Evolutionary conservation across 1,140 invertebrate species (phyloP).

Genomic region (Nasonia vitripennis): DNA sequence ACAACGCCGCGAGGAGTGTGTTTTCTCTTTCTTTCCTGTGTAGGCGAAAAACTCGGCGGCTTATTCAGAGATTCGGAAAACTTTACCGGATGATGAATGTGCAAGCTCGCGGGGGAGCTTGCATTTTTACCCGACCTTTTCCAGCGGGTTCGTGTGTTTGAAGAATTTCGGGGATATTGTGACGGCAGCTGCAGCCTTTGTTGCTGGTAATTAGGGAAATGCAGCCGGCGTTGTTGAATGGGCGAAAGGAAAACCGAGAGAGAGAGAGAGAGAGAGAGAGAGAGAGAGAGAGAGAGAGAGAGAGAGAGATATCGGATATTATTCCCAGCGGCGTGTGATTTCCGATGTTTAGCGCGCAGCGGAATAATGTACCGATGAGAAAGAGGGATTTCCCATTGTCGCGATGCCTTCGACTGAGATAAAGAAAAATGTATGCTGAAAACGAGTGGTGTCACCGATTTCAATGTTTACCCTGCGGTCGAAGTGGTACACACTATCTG

Average conservation of each 20-base stretch:
- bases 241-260: no score
- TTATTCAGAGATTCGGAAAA: constrained; percentile 33
- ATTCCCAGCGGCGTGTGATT: background rate
- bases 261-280: no score
- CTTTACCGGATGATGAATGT: constrained; percentile 19
- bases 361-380: no score
- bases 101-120: background rate
- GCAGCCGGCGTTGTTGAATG: background rate
- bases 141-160: background rate
- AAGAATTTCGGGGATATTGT: background rate
- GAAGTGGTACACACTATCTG: no score
- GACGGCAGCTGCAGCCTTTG: background rate
- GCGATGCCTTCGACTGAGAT: background rate
- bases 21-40: background rate
- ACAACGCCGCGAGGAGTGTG: background rate
- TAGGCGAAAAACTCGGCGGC: background rate
- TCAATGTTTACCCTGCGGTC: no score
- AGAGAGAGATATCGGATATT: no score
- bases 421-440: background rate
- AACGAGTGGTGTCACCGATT: no score
- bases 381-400: background rate
- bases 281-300: no score
- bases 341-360: background rate
- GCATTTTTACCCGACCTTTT: background rate
- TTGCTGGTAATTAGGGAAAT: background rate